Base-by-base conservation (phyloP, 2,888 invertebrate species). In the Ophion slaviceki region DNA sequence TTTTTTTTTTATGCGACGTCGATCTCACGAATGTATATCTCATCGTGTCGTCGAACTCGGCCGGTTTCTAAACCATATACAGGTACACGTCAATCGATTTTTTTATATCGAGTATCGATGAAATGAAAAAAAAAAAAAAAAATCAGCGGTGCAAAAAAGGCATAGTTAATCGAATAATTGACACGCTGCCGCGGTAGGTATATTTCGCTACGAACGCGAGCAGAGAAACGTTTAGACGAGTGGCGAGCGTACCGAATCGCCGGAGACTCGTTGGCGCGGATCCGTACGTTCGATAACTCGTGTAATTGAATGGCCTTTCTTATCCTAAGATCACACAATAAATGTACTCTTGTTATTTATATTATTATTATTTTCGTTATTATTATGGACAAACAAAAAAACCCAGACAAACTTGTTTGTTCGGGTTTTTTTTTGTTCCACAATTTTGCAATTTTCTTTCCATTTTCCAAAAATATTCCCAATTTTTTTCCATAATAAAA, bases 101-200 rank as follows among this genome's bases (percentile, higher is more conserved):
- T 76, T 76, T 53, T 66, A 71, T 47, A 32, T 20, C n/a, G 66
- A 40, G 40, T 53, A 53, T 28, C 76, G 36, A 28, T 66, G 76
- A 40, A 40, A 40, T 40, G 45, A 66, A 47, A 64, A 53, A 72
- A 62, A 61, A 80, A 76, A 61, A 59, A 62, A 61, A 80, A 76
- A 61, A 59, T 66, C n/a, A 67, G 14, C 47, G 28, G 45, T 62
- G n/a, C 6, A 82, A 78, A 71, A 32, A n/a, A 88, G 87, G 82
- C 57, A 84, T 82, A 72, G 88, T 89, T 91, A 90, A 92, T 91
- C 88, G 90, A 91, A 92, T 89, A 90, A 92, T 90, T 90, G 91
- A 90, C 90, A 90, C 90, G 90, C 88, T 91, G 88, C 86, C 81
- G 88, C 8, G 40, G 88, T 88, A 77, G 88, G 64, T 87, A 87